Evolutionary conservation across 2,113 vertebrate species (phyloP).

Genomic region (Microcebus griseorufus): DNA sequence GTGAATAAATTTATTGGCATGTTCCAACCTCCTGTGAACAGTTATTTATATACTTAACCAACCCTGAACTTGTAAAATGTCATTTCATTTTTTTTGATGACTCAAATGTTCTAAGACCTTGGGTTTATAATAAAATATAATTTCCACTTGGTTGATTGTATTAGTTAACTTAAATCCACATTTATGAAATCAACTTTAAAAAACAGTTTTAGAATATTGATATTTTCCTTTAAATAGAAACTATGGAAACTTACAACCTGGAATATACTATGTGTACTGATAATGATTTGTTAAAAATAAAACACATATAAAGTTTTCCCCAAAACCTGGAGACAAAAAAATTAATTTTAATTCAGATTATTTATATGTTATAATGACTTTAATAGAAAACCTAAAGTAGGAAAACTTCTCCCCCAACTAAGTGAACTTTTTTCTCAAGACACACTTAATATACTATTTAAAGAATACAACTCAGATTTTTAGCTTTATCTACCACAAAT

Average conservation of each 20-base stretch:
- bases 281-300: slow-evolving; percentile 1
- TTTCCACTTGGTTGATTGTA: background rate
- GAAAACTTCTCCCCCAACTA: slow-evolving; percentile 47
- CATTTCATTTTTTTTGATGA: background rate
- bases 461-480: slow-evolving; percentile 57
- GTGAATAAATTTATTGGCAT: background rate
- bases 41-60: background rate
- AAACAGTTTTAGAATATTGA: background rate
- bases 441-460: slow-evolving; percentile 51
- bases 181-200: background rate
- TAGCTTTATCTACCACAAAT: slow-evolving; percentile 68
- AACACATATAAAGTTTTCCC: background rate
- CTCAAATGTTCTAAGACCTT: background rate
- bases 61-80: background rate
- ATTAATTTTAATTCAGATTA: slow-evolving; percentile 30
- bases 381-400: slow-evolving; percentile 3
- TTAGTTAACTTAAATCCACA: background rate
- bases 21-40: background rate
- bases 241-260: background rate
- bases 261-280: background rate
- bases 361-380: slow-evolving; percentile 39
- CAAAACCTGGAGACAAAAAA: slow-evolving; percentile 31
- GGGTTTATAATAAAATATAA: background rate
- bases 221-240: background rate
- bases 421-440: slow-evolving; percentile 47